Conservation (phyloP, 1,140 invertebrate genomes). For the Euura lappo region DNA sequence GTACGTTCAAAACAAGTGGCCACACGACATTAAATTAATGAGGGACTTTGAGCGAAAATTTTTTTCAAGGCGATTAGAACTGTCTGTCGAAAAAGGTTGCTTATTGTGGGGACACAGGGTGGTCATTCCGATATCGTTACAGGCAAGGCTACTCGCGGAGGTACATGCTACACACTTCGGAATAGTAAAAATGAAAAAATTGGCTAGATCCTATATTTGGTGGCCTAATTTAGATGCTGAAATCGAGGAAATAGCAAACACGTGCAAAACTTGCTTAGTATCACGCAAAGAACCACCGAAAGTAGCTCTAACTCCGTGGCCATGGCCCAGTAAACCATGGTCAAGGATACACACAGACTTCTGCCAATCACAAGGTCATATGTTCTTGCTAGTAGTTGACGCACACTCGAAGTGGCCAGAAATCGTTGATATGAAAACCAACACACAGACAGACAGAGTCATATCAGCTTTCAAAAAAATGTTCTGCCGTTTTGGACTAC, state of each 20-base stretch:
- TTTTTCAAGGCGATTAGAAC: background rate
- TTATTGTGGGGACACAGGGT: conserved; percentile 11
- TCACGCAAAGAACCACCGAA: background rate
- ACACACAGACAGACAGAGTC: conserved; percentile 7
- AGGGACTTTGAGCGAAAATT: no score
- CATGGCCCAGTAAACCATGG: conserved; percentile 26
- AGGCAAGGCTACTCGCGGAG: no score
- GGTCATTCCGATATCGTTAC: conserved; percentile 1
- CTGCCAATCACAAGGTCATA: conserved; percentile 15
- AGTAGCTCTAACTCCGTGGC: conserved; percentile 8
- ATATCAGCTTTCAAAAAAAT: conserved; percentile 16
- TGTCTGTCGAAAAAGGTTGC: no score
- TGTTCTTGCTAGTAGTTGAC: conserved; percentile 26
- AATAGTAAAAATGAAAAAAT: conserved; percentile 15
- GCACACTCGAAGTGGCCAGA: conserved; percentile 22
- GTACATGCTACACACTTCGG: conserved; percentile 11
- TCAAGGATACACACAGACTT: conserved; percentile 20
- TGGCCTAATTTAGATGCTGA: conserved; percentile 8
- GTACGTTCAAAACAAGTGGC: conserved; percentile 17
- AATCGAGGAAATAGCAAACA: conserved; percentile 12
- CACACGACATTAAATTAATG: no score
- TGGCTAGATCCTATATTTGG: conserved; percentile 11
- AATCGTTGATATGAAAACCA: conserved; percentile 17
- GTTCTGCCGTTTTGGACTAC: conserved; percentile 22
- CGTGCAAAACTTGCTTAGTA: conserved; percentile 12